Evolutionary conservation across 2,888 invertebrate genomes (phyloP), one percentile per base, ranked within the genome.

Genomic region (Eumerus sabulonum): DNA sequence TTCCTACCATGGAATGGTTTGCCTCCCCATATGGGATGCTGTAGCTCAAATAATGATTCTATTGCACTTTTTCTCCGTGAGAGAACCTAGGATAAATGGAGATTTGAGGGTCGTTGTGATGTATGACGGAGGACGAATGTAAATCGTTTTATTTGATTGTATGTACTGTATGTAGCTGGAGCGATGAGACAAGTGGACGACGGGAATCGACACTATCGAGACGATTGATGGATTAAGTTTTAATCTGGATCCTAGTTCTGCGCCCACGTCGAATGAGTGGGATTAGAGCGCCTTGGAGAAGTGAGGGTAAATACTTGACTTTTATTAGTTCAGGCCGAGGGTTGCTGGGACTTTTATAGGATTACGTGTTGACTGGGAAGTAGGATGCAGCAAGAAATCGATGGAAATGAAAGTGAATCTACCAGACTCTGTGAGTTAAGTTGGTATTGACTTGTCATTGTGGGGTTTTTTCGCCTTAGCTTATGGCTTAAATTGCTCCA

Each of bases 181-280:
- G 42, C 50, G 50, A 57, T 60, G 45, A 70, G 70, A 70, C 60
- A 48, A 50, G 36, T 19, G 27, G 71, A 64, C 71, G 71, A 64
- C 63, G 42, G 19, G n/a, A 50, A 71, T 44, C 42, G 50, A 56
- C 17, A 63, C 16, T 44, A 42, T 48, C 47, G 54, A 42, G 47
- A 62, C 48, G 35, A n/a, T 54, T 62, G 13, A n/a, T 47, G 36
- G 47, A 53, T 62, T 53, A 17, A 19, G 36, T 62, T 51, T 70
- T 40, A 47, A 18, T 44, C 16, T 42, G 7, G 40, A 54, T 1
- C 27, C 7, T 27, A 2, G 7, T 27, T 7, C 27, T 4, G 11
- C 19, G 44, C 9, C 13, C n/a, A 53, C 13, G 9, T 18, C 9
- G 14, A 27, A 38, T 9, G 7, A n/a, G 19, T 1, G 27, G 16